Evolutionary conservation across 2,113 vertebrate genomes (phyloP), one percentile per base, ranked within the genome.

Genomic region (Aramus guarauna): DNA sequence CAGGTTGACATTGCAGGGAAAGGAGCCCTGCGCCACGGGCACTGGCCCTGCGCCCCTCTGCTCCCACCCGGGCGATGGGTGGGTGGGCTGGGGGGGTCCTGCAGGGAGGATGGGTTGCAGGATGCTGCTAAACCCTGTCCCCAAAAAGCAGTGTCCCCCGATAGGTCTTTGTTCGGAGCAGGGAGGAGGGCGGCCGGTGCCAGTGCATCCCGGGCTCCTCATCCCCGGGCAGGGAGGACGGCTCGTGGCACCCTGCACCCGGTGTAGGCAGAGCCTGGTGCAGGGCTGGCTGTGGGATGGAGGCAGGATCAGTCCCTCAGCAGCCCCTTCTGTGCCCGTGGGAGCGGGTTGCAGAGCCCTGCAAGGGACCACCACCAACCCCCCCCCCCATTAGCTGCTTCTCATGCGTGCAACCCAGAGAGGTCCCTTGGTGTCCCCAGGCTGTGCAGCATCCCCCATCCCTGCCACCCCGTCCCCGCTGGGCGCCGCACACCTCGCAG

Each of bases 1-100:
- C 81, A 87, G 94, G 96, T 81, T 96, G 96, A 96, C 96, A 96
- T 93, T 96, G 95, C 95, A 74, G 94, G 77, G 85, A 95, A 60
- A 93, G 73, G 84, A 93, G 81, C 68, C 77, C 76, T 45, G 80
- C 6, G 20, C 82, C 13, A 45, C 88, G 72, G 88, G 59, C 88
- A 58, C 37, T 0, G 0, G 9, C 22, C 47, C 56, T 13, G 12
- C 6, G 5, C 36, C 81, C 56, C 68, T 36, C 78, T 47, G 63
- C 73, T 76, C 59, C 81, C 32, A 15, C 59, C 87, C 8, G 18
- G 18, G 30, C 29, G 5, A 32, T 18, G 29, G 29, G 53, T 9
- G 77, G 37, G 8, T 12, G 34, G 32, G 66, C 6, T 30, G 39
- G 3, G 4, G 45, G 14, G 14, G 18, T 18, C 63, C 60, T 55